Evolutionary conservation across 2,113 vertebrate genomes (phyloP).

Genomic region (Sylvia atricapilla): DNA sequence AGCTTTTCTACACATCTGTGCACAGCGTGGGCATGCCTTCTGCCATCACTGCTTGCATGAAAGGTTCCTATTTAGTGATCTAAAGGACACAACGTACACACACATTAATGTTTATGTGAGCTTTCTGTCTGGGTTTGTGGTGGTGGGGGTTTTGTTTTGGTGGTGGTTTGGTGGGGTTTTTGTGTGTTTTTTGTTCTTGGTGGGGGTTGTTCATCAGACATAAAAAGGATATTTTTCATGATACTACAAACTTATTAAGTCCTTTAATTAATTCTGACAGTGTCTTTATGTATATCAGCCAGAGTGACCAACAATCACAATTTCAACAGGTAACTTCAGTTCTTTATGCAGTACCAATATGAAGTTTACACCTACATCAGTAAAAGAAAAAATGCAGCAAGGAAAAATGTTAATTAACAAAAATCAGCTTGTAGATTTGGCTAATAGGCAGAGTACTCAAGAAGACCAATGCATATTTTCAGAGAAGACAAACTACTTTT

Average conservation of each 20-base stretch:
- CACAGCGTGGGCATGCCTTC: accelerated
- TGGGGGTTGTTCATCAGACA: neutral
- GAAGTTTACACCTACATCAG: neutral
- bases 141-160: neutral
- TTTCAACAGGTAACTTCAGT: neutral
- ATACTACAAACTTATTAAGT: neutral
- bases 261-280: neutral
- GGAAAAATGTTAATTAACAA: neutral
- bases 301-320: neutral
- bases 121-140: neutral
- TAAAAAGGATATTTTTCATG: neutral
- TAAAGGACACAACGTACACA: neutral
- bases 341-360: neutral
- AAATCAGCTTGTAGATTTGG: neutral
- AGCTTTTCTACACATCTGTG: neutral
- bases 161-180: too few species aligned
- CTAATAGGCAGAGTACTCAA: neutral
- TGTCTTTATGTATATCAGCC: neutral
- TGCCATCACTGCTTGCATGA: neutral
- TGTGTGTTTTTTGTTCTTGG: too few species aligned
- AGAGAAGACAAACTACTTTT: neutral
- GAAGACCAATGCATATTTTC: neutral
- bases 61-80: neutral
- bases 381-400: neutral
- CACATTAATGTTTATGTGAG: accelerated